phyloP scores from a whole-genome alignment of 2,797 vertebrate genomes.

The Bovichtus variegatus region DNA sequence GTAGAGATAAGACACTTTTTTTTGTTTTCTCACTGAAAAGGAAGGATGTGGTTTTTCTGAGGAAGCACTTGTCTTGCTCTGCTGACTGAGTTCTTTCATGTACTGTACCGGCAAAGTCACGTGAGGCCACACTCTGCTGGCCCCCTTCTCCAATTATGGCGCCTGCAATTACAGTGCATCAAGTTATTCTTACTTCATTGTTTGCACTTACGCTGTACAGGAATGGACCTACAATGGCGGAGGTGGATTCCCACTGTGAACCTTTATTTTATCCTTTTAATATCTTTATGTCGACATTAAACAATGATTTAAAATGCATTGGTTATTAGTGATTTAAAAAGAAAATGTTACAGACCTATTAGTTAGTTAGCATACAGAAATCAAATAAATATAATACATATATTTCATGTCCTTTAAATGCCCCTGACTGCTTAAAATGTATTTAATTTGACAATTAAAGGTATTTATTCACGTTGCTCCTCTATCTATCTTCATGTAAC shows the following conservation, averaged over 20 bases:
- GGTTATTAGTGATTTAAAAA: not conserved
- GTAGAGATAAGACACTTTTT: constrained; percentile 4
- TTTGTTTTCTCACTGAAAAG: constrained; percentile 7
- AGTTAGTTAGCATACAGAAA: not conserved
- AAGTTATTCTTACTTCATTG: not conserved
- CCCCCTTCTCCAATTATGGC: not conserved
- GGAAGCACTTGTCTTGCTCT: constrained; percentile 56
- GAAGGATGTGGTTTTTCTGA: constrained; percentile 75
- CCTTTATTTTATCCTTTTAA: not conserved
- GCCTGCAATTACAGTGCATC: not conserved
- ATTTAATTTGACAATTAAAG: not conserved
- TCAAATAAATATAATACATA: not conserved
- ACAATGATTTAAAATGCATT: not conserved
- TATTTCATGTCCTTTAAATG: not conserved
- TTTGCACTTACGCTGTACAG: not conserved
- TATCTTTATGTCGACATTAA: not conserved
- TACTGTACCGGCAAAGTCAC: constrained; percentile 20
- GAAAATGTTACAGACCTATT: not conserved
- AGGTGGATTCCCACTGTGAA: too few relatives aligned
- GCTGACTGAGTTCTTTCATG: constrained; percentile 50
- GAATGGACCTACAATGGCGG: not conserved
- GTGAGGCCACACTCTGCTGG: constrained; percentile 9
- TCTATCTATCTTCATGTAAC: not conserved
- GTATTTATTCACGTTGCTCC: not conserved
- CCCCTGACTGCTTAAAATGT: not conserved